Conservation (phyloP, 2,888 invertebrate genomes). For the Synanthedon vespiformis region DNA sequence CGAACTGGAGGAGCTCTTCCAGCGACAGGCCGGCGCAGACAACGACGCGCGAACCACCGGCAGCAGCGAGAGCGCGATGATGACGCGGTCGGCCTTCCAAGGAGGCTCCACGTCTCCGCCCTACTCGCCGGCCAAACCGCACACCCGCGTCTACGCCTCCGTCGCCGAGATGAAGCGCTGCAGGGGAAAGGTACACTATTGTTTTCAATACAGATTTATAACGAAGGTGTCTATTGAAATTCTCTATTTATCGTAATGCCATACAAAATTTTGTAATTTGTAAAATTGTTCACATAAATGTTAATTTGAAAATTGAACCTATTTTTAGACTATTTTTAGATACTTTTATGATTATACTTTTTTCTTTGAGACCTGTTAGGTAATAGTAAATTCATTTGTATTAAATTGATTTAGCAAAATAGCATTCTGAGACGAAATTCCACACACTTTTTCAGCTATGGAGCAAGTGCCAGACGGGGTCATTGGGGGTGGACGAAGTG, state of each 20-base stretch:
- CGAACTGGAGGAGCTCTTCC: constrained; percentile 93
- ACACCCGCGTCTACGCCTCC: constrained; percentile 86
- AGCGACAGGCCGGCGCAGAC: constrained; percentile 80
- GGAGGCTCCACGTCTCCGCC: constrained; percentile 73
- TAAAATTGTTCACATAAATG: too few relatives aligned
- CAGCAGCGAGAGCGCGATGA: constrained; percentile 73
- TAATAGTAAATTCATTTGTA: too few relatives aligned
- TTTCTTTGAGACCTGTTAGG: too few relatives aligned
- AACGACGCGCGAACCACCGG: constrained; percentile 21
- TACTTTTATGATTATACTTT: too few relatives aligned
- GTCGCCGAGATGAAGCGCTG: constrained; percentile 95
- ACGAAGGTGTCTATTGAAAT: too few relatives aligned
- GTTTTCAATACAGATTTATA: too few relatives aligned
- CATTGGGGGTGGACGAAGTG: not conserved
- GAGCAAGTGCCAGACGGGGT: not conserved
- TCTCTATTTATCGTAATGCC: too few relatives aligned
- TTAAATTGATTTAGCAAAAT: too few relatives aligned
- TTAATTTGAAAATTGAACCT: too few relatives aligned
- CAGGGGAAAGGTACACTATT: constrained; percentile 73
- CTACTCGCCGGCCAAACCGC: constrained; percentile 75
- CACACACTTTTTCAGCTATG: not conserved
- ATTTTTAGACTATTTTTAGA: too few relatives aligned
- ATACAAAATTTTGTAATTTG: too few relatives aligned
- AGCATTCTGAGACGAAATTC: too few relatives aligned
- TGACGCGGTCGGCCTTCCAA: constrained; percentile 80